Evolutionary conservation across 2,113 vertebrate genomes (phyloP), one percentile per base, ranked within the genome.

Genomic region (Microcebus murinus): DNA sequence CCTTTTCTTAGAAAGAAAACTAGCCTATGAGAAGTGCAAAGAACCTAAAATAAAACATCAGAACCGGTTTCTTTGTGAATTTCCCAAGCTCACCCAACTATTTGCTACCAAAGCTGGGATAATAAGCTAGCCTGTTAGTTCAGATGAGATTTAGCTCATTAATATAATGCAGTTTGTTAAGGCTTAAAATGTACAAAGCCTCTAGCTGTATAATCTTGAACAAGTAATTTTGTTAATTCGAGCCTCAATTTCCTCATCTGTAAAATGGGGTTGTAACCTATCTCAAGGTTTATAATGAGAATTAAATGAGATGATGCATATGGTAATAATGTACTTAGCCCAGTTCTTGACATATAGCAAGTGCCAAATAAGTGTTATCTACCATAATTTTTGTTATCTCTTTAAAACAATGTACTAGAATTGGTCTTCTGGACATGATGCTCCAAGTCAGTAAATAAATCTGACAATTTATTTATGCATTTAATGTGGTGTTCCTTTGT

Each of bases 201-300:
- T 61, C 12, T 92, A 13, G 57, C 59, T 83, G n/a, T 95, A 34
- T 48, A 36, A 17, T 15, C 61, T 65, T 93, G 36, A 63, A 12
- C 63, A 89, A 95, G 21, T 96, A 77, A 90, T 90, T 95, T 84
- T 13, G 84, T 70, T 83, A 93, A 93, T 88, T 91, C 36, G 20
- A 92, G 9, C 27, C 77, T 90, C 61, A 79, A 4, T 90, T 92
- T 94, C n/a, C 65, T 96, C 36, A 84, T 65, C 52, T 93, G 21
- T 91, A n/a, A 91, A 83, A 57, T 91, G 71, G 57, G 15, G 17
- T 76, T 93, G 68, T 81, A 59, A 45, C 20, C 31, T 76, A 48
- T 63, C 45, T 70, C 63, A 87, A 63, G 63, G 21, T 4, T 91
- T 96, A 79, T 42, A 67, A 85, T 77, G 68, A 96, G 70, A 95